Conservation (phyloP, 2,888 invertebrate species). For the Sinodicranocentrus sp. region DNA sequence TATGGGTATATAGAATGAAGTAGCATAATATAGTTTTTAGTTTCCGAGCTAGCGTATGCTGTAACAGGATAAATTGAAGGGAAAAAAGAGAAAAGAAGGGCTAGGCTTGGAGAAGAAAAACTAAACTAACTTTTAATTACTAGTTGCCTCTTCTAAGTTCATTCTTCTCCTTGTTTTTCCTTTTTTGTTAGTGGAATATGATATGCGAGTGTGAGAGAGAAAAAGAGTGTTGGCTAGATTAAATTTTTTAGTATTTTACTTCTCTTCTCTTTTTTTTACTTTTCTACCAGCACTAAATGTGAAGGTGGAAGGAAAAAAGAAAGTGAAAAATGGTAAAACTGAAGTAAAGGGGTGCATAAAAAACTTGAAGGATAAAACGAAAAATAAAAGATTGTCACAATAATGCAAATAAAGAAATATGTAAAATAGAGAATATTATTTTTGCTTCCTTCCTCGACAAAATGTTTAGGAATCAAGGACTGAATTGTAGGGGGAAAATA, state of each 20-base stretch:
- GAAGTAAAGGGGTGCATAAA: no score
- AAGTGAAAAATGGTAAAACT: no score
- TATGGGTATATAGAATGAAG: not conserved
- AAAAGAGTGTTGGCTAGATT: conserved; percentile 55
- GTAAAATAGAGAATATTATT: no score
- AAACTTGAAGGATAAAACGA: no score
- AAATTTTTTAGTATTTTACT: conserved; percentile 63
- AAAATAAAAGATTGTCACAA: no score
- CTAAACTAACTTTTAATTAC: conserved; percentile 76
- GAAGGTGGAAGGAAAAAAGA: no score
- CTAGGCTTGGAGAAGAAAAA: no score
- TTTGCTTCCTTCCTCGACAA: no score
- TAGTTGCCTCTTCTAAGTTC: conserved; percentile 73
- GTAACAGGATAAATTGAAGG: conserved; percentile 57
- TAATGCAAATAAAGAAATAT: no score
- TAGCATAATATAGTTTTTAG: conserved; percentile 5
- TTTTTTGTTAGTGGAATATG: conserved; percentile 64
- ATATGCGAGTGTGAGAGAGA: conserved; percentile 28
- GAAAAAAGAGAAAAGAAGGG: conserved; percentile 14
- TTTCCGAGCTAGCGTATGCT: conserved; percentile 21
- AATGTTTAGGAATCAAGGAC: no score
- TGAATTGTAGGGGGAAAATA: no score
- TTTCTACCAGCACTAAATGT: no score
- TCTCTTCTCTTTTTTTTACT: conserved; percentile 25
- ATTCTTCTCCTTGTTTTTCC: conserved; percentile 73